Percentiles rank a stretch among this genome's conserved stretches.
Conservation (phyloP, 2,113 vertebrate genomes). For the Grallaria varia region DNA sequence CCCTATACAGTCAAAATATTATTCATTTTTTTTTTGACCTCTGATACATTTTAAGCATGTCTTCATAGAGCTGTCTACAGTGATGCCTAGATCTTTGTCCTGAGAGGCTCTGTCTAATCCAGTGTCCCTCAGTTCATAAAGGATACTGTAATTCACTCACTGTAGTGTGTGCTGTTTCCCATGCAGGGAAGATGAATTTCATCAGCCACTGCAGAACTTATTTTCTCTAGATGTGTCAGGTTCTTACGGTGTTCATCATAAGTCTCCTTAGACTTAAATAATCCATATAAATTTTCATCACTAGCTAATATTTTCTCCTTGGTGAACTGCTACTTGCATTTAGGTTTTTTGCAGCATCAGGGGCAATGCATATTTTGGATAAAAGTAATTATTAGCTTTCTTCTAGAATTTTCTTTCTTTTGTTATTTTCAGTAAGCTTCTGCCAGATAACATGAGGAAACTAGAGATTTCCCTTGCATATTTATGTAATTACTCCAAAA, state of each 20-base stretch:
- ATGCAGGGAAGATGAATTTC: neutral
- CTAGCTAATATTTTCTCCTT: neutral
- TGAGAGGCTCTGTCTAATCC: constrained; percentile 10
- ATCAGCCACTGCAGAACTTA: neutral
- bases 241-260: neutral
- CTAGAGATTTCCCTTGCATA: neutral
- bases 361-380: neutral
- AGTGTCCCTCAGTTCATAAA: neutral
- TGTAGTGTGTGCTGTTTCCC: neutral
- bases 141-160: neutral
- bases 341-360: neutral
- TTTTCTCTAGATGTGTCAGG: neutral
- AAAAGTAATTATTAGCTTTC: neutral
- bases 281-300: neutral
- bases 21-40: constrained; percentile 54
- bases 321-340: neutral
- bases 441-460: neutral
- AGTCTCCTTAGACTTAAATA: neutral
- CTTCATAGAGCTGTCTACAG: constrained; percentile 17
- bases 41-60: constrained; percentile 40
- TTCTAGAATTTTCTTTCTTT: neutral
- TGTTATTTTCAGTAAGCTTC: constrained; percentile 14
- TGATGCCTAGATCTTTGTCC: constrained; percentile 33
- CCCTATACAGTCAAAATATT: constrained; percentile 20
- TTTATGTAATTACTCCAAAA: constrained; percentile 48